Base-by-base conservation (phyloP, 2,888 invertebrate species). In the Morinoia aosen region DNA sequence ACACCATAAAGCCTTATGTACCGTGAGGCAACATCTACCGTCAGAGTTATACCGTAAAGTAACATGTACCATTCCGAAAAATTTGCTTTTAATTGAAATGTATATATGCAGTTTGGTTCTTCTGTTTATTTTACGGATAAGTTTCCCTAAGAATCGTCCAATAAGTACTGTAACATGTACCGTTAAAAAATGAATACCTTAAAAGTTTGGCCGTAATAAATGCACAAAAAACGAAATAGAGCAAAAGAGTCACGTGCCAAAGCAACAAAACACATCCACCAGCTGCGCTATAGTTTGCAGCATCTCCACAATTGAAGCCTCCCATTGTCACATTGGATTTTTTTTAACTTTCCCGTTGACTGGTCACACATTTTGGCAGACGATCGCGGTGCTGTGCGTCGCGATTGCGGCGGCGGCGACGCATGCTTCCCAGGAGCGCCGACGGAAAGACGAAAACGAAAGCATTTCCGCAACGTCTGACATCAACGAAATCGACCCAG, bases 381-480 rank as follows among this genome's bases (percentile, higher is more conserved):
- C 76, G 76, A 76, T 76, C 76, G 76, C 33, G 76, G 76, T 76
- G 76, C 76, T 76, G 76, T 76, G 76, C 76, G 33, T 76, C 76
- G 76, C 76, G 76, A 33, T 76, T 76, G 76, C 76, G 76, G 76
- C 76, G 76, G 76, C 76, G 76, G 16, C 76, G 33, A 76, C 76
- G 76, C 76, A 76, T 10, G 76, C 76, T 33, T 76, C 76, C 25
- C 76, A 16, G 33, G 76, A 76, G 12, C 76, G 33, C 2, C 76
- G 76, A 76, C 76, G 33, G 33, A 76, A 76, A 76, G 76, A 76
- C 16, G 76, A 76, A 76, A 76, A 76, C 76, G 76, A 76, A 76
- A 76, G 76, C 76, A 76, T 33, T 76, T 76, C 76, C 25, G 76
- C 76, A 76, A 76, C 25, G 76, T 76, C 76, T 76, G 76, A 76